phyloP scores from a whole-genome alignment of 2,797 vertebrate genomes.

The Erethizon dorsatum region DNA sequence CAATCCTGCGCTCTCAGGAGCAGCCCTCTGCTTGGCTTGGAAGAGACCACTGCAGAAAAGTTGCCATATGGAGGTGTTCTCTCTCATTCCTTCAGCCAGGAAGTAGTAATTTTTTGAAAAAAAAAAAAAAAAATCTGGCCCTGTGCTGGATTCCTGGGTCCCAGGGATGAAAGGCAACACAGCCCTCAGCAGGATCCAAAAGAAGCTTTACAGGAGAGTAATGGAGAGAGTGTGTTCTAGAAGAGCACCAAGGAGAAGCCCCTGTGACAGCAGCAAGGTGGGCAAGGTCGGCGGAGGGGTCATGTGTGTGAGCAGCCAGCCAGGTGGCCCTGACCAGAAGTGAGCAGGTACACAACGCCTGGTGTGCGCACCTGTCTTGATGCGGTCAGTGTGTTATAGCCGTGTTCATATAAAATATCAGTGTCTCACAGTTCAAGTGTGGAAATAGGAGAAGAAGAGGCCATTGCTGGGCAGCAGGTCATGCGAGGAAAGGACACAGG shows the following conservation, averaged over 20 bases:
- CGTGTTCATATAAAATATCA: not conserved
- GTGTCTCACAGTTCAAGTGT: not conserved
- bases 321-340: not conserved
- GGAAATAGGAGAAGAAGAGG: not conserved
- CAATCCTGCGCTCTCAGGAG: not conserved
- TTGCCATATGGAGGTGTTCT: too few species aligned
- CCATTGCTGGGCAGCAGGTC: not conserved
- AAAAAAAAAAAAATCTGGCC: too few species aligned
- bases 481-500: rapidly evolving
- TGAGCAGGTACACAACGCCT: not conserved
- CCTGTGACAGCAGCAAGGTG: not conserved
- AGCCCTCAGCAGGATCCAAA: not conserved
- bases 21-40: not conserved
- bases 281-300: not conserved
- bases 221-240: rapidly evolving
- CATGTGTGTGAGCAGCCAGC: not conserved
- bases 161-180: not conserved
- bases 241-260: too few species aligned
- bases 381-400: not conserved
- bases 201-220: not conserved
- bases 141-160: not conserved
- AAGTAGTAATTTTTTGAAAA: not conserved
- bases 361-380: not conserved
- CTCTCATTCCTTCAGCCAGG: not conserved
- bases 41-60: not conserved